phyloP scores from a whole-genome alignment of 2,888 invertebrate species.

The Frankliniella fusca region DNA sequence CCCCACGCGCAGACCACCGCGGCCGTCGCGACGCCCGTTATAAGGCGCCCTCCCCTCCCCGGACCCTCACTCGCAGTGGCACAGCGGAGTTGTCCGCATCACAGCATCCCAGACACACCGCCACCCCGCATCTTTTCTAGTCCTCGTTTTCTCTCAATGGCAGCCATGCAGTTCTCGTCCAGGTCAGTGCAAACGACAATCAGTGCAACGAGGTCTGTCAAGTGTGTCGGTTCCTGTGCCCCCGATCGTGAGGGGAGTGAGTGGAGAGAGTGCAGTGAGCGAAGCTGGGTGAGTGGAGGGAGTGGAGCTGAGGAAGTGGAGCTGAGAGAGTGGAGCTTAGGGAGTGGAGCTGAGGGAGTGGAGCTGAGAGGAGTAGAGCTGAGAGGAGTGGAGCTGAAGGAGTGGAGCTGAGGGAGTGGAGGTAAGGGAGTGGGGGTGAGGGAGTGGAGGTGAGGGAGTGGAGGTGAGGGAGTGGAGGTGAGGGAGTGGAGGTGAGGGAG shows the following conservation, averaged over 20 bases:
- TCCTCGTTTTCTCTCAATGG: background rate
- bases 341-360: no score
- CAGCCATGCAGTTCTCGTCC: background rate
- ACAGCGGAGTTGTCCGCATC: background rate
- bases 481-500: no score
- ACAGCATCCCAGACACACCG: no score
- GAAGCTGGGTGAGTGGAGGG: background rate
- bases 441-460: no score
- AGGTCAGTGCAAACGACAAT: background rate
- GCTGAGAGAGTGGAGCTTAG: no score
- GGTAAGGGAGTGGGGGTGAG: no score
- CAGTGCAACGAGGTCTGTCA: background rate
- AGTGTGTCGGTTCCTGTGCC: background rate
- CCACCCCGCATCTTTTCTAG: no score
- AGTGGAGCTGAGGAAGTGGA: background rate
- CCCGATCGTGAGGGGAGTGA: no score
- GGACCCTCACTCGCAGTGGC: background rate
- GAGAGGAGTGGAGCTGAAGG: no score
- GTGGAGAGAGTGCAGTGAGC: background rate
- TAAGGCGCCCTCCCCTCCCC: background rate
- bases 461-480: no score
- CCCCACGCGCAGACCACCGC: background rate
- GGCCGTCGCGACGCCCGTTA: background rate
- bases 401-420: no score
- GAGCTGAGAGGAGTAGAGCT: no score